These are phyloP conservation scores for Mayetiola destructor DNA, from an alignment of 2,888 invertebrate genomes.

Conservation along the genomic window DNA sequence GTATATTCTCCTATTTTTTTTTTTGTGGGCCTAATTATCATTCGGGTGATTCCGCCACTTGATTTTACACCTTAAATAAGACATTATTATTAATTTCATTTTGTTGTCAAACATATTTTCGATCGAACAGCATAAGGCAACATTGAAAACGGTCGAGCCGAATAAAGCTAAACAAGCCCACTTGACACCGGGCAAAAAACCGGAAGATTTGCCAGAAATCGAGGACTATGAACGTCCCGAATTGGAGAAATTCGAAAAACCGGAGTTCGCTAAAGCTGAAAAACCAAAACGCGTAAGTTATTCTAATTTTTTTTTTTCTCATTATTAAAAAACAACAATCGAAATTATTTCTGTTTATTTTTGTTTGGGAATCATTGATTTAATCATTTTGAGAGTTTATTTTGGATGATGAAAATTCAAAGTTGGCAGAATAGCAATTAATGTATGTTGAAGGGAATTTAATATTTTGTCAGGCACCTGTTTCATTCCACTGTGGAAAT, in stretches of 20 bases:
- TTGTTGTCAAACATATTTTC: slow-evolving; percentile 14
- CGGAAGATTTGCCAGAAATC: slow-evolving; percentile 41
- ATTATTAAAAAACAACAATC: too few species aligned
- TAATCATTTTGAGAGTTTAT: too few species aligned
- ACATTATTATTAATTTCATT: background rate
- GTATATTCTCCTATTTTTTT: background rate
- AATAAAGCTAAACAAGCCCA: slow-evolving; percentile 30
- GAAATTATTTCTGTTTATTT: too few species aligned
- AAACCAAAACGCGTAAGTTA: slow-evolving; percentile 30
- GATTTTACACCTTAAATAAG: background rate
- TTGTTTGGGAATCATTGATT: too few species aligned
- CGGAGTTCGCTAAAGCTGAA: slow-evolving; percentile 34
- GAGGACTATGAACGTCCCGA: slow-evolving; percentile 60
- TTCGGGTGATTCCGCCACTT: slow-evolving; percentile 7
- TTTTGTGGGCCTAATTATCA: slow-evolving; percentile 14
- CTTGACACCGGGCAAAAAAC: slow-evolving; percentile 32
- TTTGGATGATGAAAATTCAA: too few species aligned
- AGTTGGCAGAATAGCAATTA: too few species aligned
- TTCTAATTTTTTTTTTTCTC: background rate
- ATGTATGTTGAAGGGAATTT: too few species aligned
- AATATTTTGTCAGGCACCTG: too few species aligned
- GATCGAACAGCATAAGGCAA: slow-evolving; percentile 14
- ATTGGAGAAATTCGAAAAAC: slow-evolving; percentile 47
- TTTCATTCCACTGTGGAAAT: too few species aligned
- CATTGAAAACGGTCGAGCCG: slow-evolving; percentile 26